Percentiles rank a stretch among this genome's conserved stretches.
Conservation (phyloP, 2,888 invertebrate genomes). For the Teinopalpus imperialis region DNA sequence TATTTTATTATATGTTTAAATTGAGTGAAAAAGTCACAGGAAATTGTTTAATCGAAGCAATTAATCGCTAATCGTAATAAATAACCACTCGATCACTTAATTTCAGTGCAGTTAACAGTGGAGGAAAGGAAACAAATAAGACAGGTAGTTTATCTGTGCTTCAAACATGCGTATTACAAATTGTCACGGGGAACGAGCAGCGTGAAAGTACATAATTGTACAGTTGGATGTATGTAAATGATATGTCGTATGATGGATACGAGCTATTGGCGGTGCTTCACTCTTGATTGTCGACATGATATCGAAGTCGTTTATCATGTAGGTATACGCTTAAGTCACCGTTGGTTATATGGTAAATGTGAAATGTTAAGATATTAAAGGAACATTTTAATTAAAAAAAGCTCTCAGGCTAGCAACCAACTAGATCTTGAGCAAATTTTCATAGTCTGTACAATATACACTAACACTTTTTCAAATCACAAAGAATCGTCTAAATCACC, state of each 20-base stretch:
- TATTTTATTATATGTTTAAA: no score
- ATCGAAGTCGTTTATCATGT: constrained; percentile 3
- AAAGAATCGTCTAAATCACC: no score
- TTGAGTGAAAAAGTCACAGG: no score
- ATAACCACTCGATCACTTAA: constrained; percentile 11
- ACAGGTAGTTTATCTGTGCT: constrained; percentile 13
- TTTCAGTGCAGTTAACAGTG: constrained; percentile 2
- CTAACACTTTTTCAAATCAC: no score
- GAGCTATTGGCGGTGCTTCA: not conserved
- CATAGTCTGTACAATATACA: no score
- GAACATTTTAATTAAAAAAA: no score
- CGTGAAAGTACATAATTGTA: constrained; percentile 23
- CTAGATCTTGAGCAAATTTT: no score
- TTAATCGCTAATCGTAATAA: not conserved
- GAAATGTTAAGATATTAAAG: not conserved
- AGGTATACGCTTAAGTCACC: not conserved
- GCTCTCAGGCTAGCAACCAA: no score
- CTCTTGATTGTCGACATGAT: constrained; percentile 10
- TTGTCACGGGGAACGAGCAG: constrained; percentile 15
- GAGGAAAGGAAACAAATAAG: constrained; percentile 20
- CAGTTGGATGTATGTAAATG: constrained; percentile 12
- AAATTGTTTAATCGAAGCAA: no score
- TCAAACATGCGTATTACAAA: constrained; percentile 3
- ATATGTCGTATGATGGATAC: constrained; percentile 16
- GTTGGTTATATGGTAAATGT: no score